Base-by-base conservation (phyloP, 2,797 vertebrate species). In the Heterohyrax brucei region DNA sequence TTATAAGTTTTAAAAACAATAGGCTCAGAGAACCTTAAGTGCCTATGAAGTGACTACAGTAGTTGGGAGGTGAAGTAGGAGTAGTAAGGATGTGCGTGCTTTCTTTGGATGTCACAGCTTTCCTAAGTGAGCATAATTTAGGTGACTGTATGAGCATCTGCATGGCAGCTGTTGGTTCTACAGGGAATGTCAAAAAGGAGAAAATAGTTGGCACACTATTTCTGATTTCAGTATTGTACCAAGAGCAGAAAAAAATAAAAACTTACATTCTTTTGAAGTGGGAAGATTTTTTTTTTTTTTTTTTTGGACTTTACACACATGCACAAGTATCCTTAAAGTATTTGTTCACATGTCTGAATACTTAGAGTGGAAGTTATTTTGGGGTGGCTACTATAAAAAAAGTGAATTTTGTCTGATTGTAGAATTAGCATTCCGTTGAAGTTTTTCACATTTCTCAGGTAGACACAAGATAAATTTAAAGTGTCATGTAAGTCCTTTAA, bases 261-360 rank as follows among this genome's bases (percentile, higher is more conserved):
- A 59, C 97, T 95, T 89, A 56, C 97, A 44, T 90, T 97, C 85
- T 97, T 98, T 98, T 93, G 95, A 98, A 97, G 95, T 95, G 50
- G 93, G 72, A 96, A 39, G 62, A 70, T 96, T 96, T 96, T 64
- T n/a, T 95, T 64, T 94, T 82, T 39, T 91, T 87, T 87, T n/a
- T 62, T 96, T 21, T 46, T 93, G 78, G 92, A 72, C 87, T 92
- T 93, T 93, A 7, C 14, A 61, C 53, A 33, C 56, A 48, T 84
- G 86, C 26, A 79, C 2, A 50, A 64, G 18, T 93, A 21, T 46
- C n/a, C 4, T 94, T 48, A 50, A 79, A 79, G 44, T 93, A 89
- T 91, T 94, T 83, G 12, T 92, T 84, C 90, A 50, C 19, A 0
- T 76, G 13, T 75, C n/a, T 80, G 75, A 93, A 75, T 85, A 16